A percentile compares a stretch with the other conserved stretches of the same genome.
Conservation (phyloP, 2,113 vertebrate genomes). For the Sminthopsis crassicaudata region DNA sequence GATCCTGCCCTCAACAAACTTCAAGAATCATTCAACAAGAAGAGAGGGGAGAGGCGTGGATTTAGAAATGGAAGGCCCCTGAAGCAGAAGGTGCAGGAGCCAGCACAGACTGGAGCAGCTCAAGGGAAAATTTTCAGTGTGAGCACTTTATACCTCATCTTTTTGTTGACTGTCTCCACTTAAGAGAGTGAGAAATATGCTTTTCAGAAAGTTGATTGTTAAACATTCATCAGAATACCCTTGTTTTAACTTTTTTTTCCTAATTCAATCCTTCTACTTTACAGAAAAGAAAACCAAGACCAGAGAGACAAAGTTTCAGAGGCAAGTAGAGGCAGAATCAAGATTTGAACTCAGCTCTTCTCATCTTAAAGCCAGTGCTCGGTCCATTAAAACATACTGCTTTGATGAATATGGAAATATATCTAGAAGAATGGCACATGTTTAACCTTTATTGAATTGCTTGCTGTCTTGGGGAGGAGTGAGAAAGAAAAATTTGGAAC, state of each 20-base stretch:
- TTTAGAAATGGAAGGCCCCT: neutral
- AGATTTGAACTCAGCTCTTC: neutral
- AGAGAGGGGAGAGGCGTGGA: neutral
- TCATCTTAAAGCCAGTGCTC: neutral
- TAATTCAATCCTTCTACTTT: neutral
- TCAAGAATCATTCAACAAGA: neutral
- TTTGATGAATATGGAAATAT: neutral
- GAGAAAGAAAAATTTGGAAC: no score
- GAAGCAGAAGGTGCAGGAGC: neutral
- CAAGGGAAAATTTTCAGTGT: neutral
- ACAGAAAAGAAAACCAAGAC: neutral
- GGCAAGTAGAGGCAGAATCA: neutral
- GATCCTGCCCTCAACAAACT: neutral
- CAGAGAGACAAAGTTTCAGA: neutral
- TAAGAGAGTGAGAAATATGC: neutral
- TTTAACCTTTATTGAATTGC: no score
- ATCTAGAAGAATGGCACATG: no score
- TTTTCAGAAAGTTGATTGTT: neutral
- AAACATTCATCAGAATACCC: neutral
- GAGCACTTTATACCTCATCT: neutral
- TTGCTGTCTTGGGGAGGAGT: no score
- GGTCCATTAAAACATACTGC: neutral
- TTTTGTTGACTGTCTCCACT: neutral
- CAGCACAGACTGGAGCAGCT: neutral
- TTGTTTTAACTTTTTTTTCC: neutral